phyloP scores from a whole-genome alignment of 1,140 invertebrate genomes.

The Druon quercuslanigerum region DNA sequence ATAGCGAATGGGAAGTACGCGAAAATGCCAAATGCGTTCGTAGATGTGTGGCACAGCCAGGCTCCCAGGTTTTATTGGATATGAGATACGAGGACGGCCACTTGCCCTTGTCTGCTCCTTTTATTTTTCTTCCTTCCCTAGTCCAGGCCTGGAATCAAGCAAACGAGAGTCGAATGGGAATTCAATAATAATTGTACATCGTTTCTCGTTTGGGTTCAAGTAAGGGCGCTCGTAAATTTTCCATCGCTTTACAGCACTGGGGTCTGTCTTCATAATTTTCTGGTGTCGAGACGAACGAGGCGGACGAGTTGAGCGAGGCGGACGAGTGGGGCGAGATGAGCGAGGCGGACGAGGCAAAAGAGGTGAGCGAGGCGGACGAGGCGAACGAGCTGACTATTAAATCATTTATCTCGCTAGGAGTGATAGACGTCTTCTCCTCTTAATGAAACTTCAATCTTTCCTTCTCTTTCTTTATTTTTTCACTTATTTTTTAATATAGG shows the following conservation, averaged over 20 bases:
- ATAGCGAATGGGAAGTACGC: background rate
- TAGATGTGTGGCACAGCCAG: slow-evolving; percentile 8
- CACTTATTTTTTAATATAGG: no score
- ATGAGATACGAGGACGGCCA: background rate
- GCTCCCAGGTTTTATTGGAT: slow-evolving; percentile 25
- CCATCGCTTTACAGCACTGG: slow-evolving; percentile 34
- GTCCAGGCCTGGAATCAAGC: slow-evolving; percentile 18
- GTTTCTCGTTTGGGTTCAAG: slow-evolving; percentile 36
- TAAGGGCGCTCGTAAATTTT: slow-evolving; percentile 60
- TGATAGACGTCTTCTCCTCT: slow-evolving; percentile 45
- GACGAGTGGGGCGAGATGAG: no score
- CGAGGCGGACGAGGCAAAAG: no score
- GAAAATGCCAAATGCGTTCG: slow-evolving; percentile 4
- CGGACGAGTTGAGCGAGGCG: no score
- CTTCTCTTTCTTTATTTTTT: no score
- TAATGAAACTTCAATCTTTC: slow-evolving; percentile 36
- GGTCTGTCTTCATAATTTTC: slow-evolving; percentile 49
- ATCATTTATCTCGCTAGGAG: slow-evolving; percentile 47
- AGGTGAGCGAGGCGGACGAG: slow-evolving; percentile 38
- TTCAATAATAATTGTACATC: slow-evolving; percentile 64
- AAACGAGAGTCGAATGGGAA: slow-evolving; percentile 66
- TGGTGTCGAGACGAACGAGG: slow-evolving; percentile 32
- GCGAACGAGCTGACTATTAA: slow-evolving; percentile 39
- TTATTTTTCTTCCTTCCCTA: background rate
- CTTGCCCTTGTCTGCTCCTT: slow-evolving; percentile 8